phyloP scores from a whole-genome alignment of 2,888 invertebrate genomes.

The Epistrophe grossulariae region DNA sequence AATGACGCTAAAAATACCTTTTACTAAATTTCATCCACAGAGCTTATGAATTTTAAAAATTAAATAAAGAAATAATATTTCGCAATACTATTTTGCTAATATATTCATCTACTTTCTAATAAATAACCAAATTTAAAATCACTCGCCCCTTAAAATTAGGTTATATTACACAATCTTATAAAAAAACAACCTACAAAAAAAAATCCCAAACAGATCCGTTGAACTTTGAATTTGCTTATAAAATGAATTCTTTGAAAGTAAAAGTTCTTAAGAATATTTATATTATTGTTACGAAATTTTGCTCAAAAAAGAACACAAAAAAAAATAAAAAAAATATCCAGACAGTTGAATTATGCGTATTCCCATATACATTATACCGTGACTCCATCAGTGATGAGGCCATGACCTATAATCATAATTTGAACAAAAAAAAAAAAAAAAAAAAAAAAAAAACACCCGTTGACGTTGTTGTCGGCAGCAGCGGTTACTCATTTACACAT shows the following conservation, averaged over 20 bases:
- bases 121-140: background rate
- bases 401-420: slow-evolving; percentile 73
- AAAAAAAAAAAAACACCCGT: background rate
- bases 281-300: slow-evolving; percentile 67
- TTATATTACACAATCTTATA: background rate
- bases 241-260: slow-evolving; percentile 58
- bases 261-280: slow-evolving; percentile 65
- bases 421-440: slow-evolving; percentile 30
- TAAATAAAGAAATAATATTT: background rate
- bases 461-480: background rate
- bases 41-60: too few relatives aligned
- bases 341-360: slow-evolving; percentile 33
- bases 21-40: too few relatives aligned
- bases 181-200: background rate
- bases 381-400: slow-evolving; percentile 56
- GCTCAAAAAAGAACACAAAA: slow-evolving; percentile 61
- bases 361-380: slow-evolving; percentile 32
- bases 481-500: slow-evolving; percentile 59
- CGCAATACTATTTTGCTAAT: background rate
- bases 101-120: slow-evolving; percentile 8
- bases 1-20: too few relatives aligned
- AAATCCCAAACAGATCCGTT: background rate
- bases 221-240: slow-evolving; percentile 1
- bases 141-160: background rate
- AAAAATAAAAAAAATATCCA: slow-evolving; percentile 35